phyloP scores from a whole-genome alignment of 2,113 vertebrate genomes.

The Fregetta grallaria region DNA sequence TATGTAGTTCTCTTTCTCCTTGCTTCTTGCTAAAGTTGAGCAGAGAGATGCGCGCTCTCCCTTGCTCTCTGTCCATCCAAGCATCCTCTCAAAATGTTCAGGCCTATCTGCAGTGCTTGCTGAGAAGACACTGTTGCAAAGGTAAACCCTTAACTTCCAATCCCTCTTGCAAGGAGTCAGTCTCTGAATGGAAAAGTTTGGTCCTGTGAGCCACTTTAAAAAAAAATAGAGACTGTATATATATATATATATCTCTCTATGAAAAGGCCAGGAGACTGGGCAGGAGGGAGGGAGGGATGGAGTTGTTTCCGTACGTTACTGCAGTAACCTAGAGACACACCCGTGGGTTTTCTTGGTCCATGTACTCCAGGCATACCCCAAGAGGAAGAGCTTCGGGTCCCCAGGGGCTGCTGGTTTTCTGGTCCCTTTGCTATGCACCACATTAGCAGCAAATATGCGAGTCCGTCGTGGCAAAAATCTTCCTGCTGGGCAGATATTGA shows the following conservation, averaged over 20 bases:
- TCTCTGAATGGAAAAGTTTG: constrained; percentile 71
- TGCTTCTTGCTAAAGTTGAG: neutral
- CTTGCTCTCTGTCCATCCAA: neutral
- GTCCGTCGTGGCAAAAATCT: constrained; percentile 18
- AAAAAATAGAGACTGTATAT: constrained; percentile 69
- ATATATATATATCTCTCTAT: constrained; percentile 55
- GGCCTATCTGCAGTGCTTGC: constrained; percentile 20
- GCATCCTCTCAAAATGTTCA: constrained; percentile 5
- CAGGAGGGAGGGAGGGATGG: neutral
- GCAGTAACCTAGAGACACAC: constrained; percentile 44
- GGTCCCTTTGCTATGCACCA: constrained; percentile 33
- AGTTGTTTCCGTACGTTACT: constrained; percentile 12
- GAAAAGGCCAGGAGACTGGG: constrained; percentile 27
- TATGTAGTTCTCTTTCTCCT: constrained; percentile 28
- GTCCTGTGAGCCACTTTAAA: constrained; percentile 75
- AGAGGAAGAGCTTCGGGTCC: neutral
- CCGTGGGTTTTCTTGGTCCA: constrained; percentile 41
- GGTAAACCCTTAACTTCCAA: constrained; percentile 19
- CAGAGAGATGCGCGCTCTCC: neutral
- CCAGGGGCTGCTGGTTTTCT: constrained; percentile 23
- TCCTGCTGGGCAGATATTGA: constrained; percentile 37
- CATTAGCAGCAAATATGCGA: constrained; percentile 21
- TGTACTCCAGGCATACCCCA: neutral
- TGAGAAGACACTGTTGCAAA: constrained; percentile 44
- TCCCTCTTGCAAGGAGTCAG: constrained; percentile 49